Evolutionary conservation across 2,888 invertebrate species (phyloP), one percentile per base, ranked within the genome.

Genomic region (Conus canariensis): DNA sequence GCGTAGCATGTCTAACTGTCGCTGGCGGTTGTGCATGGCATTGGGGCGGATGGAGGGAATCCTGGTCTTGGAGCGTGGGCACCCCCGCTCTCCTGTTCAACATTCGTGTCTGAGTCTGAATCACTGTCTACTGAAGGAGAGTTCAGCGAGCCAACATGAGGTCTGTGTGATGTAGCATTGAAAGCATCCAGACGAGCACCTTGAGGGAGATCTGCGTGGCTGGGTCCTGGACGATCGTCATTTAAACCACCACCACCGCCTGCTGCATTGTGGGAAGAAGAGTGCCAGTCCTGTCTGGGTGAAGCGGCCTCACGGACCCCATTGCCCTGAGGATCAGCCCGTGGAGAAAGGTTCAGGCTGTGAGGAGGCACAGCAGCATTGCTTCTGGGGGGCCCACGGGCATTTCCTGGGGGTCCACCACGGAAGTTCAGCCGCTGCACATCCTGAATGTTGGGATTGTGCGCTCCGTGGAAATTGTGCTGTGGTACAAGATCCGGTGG

Each of bases 1-100:
- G 88, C 97, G 96, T 89, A 98, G 96, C 45, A 97, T 97, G 95
- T 98, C 97, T 91, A 97, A 96, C 94, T 97, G 97, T 77, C 97
- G 96, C 94, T 97, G 97, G 90, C 97, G 96, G 94, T 97, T 97
- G 67, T 93, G 92, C 94, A 95, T 95, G 12, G 96, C 96, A 92
- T 96, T 96, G 7, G 96, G 96, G 85, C 96, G 94, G 12, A 96
- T 93, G n/a, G 96, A 96, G 6, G 96, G 91, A 94, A 58, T 25
- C 85, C 90, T 12, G 90, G 86, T 30, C 86, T 25, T 5, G 86
- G 86, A 7, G 77, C 90, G 12, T 74, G 86, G 2, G 74, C 77
- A 30, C 16, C 80, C 59, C 22, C 45, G 30, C 22, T 45, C 22
- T 90, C 90, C 8, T 94, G 94, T 5, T 92, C 92, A 77, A 93